phyloP scores from a whole-genome alignment of 2,797 vertebrate species.

The Poeciliopsis infans region DNA sequence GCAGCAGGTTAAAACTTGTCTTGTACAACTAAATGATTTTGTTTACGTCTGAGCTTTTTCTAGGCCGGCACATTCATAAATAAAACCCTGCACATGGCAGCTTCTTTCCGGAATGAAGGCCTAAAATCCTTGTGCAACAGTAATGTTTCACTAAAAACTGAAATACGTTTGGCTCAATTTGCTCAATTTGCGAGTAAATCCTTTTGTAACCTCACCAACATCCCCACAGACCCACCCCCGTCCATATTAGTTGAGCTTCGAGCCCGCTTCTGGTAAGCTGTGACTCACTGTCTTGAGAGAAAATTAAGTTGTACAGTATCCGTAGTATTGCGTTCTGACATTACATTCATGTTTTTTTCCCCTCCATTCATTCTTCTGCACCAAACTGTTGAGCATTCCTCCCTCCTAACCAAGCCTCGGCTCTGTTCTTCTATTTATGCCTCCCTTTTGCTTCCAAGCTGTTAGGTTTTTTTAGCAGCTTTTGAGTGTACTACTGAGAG shows the following conservation, averaged over 20 bases:
- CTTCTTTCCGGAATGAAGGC: conserved; percentile 61
- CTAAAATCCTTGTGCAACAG: conserved; percentile 75
- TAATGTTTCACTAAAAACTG: conserved; percentile 62
- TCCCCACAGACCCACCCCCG: conserved; percentile 2
- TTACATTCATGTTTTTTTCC: conserved; percentile 37
- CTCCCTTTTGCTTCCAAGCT: conserved; percentile 52
- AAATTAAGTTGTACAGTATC: conserved; percentile 39
- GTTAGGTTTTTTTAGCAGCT: conserved; percentile 60
- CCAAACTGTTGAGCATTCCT: conserved; percentile 45
- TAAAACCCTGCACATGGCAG: conserved; percentile 70
- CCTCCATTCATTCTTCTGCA: conserved; percentile 30
- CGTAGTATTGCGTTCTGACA: conserved; percentile 38
- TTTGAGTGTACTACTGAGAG: conserved; percentile 75
- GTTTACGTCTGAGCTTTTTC: conserved; percentile 8
- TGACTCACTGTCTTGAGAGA: conserved; percentile 20
- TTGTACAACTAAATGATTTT: conserved; percentile 2
- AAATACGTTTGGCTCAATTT: conserved; percentile 70
- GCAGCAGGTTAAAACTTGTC: neutral
- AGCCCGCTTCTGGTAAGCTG: conserved; percentile 30
- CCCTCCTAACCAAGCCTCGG: conserved; percentile 34
- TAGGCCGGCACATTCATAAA: conserved; percentile 51
- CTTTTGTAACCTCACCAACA: conserved; percentile 54
- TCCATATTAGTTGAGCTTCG: conserved; percentile 48
- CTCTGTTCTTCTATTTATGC: conserved; percentile 66
- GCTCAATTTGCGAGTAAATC: conserved; percentile 64